Evolutionary conservation across 2,888 invertebrate genomes (phyloP).

Genomic region (Calephelis perditalis): DNA sequence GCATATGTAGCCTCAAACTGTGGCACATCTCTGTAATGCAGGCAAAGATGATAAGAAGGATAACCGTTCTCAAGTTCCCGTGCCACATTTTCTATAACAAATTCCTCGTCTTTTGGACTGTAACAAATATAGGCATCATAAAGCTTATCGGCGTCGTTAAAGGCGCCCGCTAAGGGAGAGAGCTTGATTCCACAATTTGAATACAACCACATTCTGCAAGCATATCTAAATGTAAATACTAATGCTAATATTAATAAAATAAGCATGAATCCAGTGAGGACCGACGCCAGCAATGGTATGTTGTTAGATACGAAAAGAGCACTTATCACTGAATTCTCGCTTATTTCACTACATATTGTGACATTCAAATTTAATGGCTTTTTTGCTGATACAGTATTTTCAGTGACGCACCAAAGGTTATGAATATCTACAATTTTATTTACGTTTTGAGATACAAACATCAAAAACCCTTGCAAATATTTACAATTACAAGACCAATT

Average conservation of each 20-base stretch:
- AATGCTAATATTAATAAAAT: constrained; percentile 87
- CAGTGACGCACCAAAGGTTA: constrained; percentile 87
- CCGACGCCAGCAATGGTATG: constrained; percentile 88
- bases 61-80: constrained; percentile 90
- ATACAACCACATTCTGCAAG: constrained; percentile 92
- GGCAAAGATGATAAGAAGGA: constrained; percentile 89
- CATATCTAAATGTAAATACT: constrained; percentile 91
- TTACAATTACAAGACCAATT: constrained; percentile 94
- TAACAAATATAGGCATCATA: constrained; percentile 97
- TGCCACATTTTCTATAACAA: constrained; percentile 90
- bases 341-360: constrained; percentile 90
- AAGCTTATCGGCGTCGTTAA: constrained; percentile 90
- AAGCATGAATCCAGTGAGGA: constrained; percentile 86
- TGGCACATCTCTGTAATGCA: constrained; percentile 92
- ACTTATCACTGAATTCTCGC: constrained; percentile 87
- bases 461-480: constrained; percentile 89
- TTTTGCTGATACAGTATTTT: constrained; percentile 81
- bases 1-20: constrained; percentile 83
- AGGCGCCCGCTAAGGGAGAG: constrained; percentile 83
- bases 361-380: constrained; percentile 89
- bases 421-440: constrained; percentile 85
- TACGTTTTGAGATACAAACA: constrained; percentile 88
- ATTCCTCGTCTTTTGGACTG: constrained; percentile 94
- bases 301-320: constrained; percentile 90
- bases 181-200: constrained; percentile 91